Conservation (phyloP, 1,140 invertebrate genomes). For the Panonychus citri region DNA sequence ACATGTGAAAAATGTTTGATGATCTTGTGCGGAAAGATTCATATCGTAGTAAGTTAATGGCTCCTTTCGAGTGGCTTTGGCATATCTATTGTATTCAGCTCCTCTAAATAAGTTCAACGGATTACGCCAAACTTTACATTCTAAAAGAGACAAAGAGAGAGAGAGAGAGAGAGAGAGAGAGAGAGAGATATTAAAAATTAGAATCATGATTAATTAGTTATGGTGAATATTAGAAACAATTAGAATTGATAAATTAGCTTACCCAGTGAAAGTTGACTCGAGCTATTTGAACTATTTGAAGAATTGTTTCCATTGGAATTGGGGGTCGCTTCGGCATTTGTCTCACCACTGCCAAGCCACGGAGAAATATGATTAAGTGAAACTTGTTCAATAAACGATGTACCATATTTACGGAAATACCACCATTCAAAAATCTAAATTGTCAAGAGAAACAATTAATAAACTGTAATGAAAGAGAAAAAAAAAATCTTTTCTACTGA, state of each 20-base stretch:
- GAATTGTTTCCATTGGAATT: constrained; percentile 18
- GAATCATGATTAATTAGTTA: neutral
- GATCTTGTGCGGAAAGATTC: constrained; percentile 95
- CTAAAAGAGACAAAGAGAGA: constrained; percentile 27
- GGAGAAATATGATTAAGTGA: constrained; percentile 81
- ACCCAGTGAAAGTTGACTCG: neutral
- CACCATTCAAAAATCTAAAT: constrained; percentile 99
- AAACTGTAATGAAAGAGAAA: neutral
- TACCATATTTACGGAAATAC: constrained; percentile 97
- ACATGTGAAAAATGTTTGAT: constrained; percentile 93
- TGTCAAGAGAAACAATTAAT: constrained; percentile 4
- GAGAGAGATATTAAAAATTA: too few relatives aligned
- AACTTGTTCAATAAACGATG: constrained; percentile 90
- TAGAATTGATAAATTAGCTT: too few relatives aligned
- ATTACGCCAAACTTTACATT: constrained; percentile 95
- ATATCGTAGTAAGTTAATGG: constrained; percentile 96
- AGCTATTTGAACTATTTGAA: constrained; percentile 15
- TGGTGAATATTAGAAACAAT: neutral
- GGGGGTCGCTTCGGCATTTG: neutral
- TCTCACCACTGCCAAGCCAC: constrained; percentile 59
- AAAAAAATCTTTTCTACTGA: neutral
- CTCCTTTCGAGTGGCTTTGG: constrained; percentile 69
- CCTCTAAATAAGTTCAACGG: constrained; percentile 84
- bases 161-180: too few relatives aligned
- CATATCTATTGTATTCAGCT: constrained; percentile 83